These are phyloP conservation scores for Ichneumoninae sp. DNA, from an alignment of 2,888 invertebrate species.

Conservation along the genomic window DNA sequence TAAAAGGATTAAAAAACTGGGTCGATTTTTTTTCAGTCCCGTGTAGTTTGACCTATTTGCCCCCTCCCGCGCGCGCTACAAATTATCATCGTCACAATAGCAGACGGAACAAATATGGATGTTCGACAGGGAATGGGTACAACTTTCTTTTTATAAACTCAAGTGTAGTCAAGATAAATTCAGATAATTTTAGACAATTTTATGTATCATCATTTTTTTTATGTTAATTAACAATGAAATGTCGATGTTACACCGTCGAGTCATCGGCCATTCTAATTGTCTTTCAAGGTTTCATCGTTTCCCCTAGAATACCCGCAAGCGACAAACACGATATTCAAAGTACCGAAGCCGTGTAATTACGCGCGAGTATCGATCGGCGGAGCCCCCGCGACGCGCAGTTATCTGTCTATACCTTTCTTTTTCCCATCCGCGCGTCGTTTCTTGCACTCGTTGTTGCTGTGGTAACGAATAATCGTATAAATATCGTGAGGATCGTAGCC, in stretches of 20 bases:
- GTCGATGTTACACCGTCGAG: neutral
- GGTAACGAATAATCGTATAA: constrained; percentile 78
- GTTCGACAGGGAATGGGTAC: no score
- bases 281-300: neutral
- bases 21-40: neutral
- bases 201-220: neutral
- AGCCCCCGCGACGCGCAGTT: neutral
- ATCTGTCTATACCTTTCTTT: constrained; percentile 54
- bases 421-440: constrained; percentile 42
- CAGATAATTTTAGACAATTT: no score
- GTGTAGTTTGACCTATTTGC: neutral
- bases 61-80: no score
- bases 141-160: no score
- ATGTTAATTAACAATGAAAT: neutral
- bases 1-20: neutral
- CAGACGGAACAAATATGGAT: neutral
- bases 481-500: constrained; percentile 77
- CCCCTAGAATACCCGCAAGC: neutral
- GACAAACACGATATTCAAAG: neutral
- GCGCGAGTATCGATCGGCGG: neutral
- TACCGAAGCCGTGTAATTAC: neutral
- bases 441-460: constrained; percentile 69
- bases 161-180: no score
- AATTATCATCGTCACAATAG: neutral
- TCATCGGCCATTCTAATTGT: neutral